Base-by-base conservation (phyloP, 92 coral and sea anemone species). In the Heteractis magnifica region DNA sequence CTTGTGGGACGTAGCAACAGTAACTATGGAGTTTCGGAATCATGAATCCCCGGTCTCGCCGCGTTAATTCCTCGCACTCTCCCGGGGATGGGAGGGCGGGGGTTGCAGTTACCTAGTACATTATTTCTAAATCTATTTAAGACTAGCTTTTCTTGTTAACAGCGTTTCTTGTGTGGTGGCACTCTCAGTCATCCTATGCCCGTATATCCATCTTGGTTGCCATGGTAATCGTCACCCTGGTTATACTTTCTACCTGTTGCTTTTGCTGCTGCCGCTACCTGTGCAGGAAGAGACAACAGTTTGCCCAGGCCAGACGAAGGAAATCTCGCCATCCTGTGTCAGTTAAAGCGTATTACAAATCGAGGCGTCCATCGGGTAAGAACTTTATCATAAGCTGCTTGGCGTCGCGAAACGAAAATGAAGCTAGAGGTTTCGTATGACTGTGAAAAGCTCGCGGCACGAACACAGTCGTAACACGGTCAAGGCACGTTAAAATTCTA, bases 161-260 rank as follows among this genome's bases (percentile, higher is more conserved):
- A 81, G 84, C 68, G 65, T 81, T 81, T 26, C 62, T 81, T 15
- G 77, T 68, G 44, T 81, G 84, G 84, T 81, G 84, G 84, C 8
- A 23, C 1, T 23, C 49, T 6, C 72, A 10, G 77, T 9, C 65
- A 9, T 23, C 72, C n/a, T 20, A 44, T 51, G 65, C 41, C 58
- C 58, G 77, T 21, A 71, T 81, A 49, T 4, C 68, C 14, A 70
- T 81, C 48, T 34, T 81, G n/a, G 65, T 81, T 70, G 77, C 77
- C 18, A 14, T 79, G 41, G 83, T 44, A 49, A 79, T 64, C 48
- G 8, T 64, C 4, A 15, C 44, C 6, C 41, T 79, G 9, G 10
- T 49, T 16, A 4, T 79, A 3, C 16, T 79, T 20, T 64, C 56
- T 15, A 49, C 75, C 12, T 79, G 83, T 64, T 79, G 83, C 10